Percentiles rank a stretch among this genome's conserved stretches.
Evolutionary conservation across 2,113 vertebrate genomes (phyloP).

Genomic region (Bufo gargarizans): DNA sequence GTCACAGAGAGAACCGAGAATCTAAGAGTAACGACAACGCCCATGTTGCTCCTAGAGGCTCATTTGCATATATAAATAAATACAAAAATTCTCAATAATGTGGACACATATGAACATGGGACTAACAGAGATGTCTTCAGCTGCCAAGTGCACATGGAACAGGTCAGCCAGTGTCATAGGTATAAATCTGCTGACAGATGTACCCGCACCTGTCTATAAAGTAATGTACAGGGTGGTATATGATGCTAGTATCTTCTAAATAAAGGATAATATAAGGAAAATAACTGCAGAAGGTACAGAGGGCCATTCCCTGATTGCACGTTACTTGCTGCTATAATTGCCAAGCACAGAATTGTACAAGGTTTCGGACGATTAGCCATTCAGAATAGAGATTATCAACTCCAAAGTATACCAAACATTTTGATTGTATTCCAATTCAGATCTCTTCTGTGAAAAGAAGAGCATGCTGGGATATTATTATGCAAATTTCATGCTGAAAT

Average conservation of each 20-base stretch:
- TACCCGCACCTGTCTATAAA: neutral
- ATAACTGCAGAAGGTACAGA: neutral
- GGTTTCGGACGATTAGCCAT: conserved; percentile 56
- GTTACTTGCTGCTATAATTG: conserved; percentile 44
- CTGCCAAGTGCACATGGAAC: no score
- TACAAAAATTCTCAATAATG: no score
- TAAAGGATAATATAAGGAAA: neutral
- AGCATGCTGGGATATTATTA: neutral
- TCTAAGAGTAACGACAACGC: no score
- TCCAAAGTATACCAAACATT: conserved; percentile 58
- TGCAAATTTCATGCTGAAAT: conserved; percentile 8
- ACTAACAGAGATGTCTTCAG: no score
- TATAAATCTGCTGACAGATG: no score
- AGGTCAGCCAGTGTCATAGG: no score
- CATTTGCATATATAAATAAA: no score
- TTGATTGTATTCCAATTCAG: conserved; percentile 50
- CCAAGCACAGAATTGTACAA: conserved; percentile 30
- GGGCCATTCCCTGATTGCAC: conserved; percentile 40
- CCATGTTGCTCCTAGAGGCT: no score
- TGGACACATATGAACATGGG: no score
- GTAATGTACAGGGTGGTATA: neutral
- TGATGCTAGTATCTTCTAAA: neutral
- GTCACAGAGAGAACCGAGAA: no score
- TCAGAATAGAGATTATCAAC: conserved; percentile 60
- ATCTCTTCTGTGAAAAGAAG: neutral